phyloP scores from a whole-genome alignment of 1,140 invertebrate species.

The Belonocnema kinseyi region DNA sequence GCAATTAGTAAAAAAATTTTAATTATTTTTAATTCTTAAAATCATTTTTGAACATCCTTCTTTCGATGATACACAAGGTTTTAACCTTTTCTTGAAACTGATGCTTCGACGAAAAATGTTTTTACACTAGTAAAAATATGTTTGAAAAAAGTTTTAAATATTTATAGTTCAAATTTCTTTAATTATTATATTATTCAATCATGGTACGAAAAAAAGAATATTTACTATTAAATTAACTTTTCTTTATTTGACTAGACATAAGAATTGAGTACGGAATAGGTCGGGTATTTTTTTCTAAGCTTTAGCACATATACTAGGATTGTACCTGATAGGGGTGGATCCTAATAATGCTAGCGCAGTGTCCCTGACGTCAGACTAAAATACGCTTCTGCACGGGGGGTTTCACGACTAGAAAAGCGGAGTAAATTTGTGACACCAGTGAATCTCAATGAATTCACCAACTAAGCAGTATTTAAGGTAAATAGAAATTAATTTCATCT shows the following conservation, averaged over 20 bases:
- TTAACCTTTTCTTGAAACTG: no score
- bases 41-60: no score
- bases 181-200: no score
- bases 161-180: no score
- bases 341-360: constrained; percentile 26
- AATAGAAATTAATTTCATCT: not conserved
- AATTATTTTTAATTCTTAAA: no score
- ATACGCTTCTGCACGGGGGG: constrained; percentile 17
- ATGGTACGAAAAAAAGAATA: not conserved
- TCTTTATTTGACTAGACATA: not conserved
- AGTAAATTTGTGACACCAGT: constrained; percentile 10
- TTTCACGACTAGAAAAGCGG: constrained; percentile 16
- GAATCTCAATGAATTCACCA: constrained; percentile 29
- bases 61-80: no score
- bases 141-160: no score
- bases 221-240: not conserved
- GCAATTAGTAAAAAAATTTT: no score
- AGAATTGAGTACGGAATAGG: not conserved
- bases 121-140: no score
- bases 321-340: constrained; percentile 27
- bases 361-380: constrained; percentile 26
- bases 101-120: no score
- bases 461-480: not conserved
- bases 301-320: not conserved
- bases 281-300: not conserved